phyloP scores from a whole-genome alignment of 2,888 invertebrate genomes.

The Hyles lineata region DNA sequence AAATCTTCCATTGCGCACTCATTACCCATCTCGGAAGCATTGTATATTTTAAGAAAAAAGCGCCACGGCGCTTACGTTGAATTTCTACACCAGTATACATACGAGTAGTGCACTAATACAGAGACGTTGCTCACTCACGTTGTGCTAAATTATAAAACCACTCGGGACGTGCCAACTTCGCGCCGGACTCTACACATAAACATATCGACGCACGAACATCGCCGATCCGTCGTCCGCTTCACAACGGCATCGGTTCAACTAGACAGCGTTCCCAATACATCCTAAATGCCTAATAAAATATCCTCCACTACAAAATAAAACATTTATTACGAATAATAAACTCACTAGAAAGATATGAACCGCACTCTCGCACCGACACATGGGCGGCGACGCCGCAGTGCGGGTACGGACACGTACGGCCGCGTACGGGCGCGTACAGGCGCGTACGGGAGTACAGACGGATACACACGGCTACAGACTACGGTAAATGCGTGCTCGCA shows the following conservation, averaged over 20 bases:
- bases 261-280: slow-evolving; percentile 14
- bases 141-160: slow-evolving; percentile 19
- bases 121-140: slow-evolving; percentile 5
- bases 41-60: neutral
- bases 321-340: slow-evolving; percentile 55
- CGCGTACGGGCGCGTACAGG: slow-evolving; percentile 42
- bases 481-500: slow-evolving; percentile 22
- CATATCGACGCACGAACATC: neutral
- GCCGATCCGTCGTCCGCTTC: neutral
- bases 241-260: slow-evolving; percentile 4
- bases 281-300: slow-evolving; percentile 29
- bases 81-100: slow-evolving; percentile 1
- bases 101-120: slow-evolving; percentile 13
- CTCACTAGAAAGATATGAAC: slow-evolving; percentile 43
- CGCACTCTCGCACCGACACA: slow-evolving; percentile 31
- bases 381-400: neutral
- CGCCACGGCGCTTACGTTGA: slow-evolving; percentile 4
- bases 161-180: slow-evolving; percentile 14
- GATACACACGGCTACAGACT: slow-evolving; percentile 33
- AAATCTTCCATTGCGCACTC: slow-evolving; percentile 22
- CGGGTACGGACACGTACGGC: slow-evolving; percentile 30
- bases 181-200: neutral
- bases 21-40: slow-evolving; percentile 10
- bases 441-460: slow-evolving; percentile 33
- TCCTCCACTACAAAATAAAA: slow-evolving; percentile 62